phyloP scores from a whole-genome alignment of 2,888 invertebrate species.

The Nemotelus pantherinus region DNA sequence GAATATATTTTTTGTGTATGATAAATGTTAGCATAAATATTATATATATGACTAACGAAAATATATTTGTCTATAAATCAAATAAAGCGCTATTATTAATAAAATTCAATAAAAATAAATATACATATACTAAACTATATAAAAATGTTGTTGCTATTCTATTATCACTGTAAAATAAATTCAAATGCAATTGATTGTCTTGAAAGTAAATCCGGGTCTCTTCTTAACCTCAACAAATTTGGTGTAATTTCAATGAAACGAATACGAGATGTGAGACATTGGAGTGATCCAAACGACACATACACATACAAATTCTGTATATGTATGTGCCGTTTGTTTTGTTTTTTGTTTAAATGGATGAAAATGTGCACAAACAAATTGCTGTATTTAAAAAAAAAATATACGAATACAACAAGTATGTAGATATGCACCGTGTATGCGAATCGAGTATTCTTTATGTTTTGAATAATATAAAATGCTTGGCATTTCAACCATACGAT shows the following conservation, averaged over 20 bases:
- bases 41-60: conserved; percentile 10
- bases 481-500: too few species aligned
- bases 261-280: too few species aligned
- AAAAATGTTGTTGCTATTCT: conserved; percentile 33
- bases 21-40: conserved; percentile 28
- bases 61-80: conserved; percentile 44
- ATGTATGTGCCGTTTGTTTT: too few species aligned
- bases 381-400: too few species aligned
- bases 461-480: too few species aligned
- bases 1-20: conserved; percentile 44
- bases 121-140: conserved; percentile 32
- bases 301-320: too few species aligned
- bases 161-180: conserved; percentile 28
- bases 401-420: too few species aligned
- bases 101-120: conserved; percentile 10
- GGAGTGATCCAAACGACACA: too few species aligned
- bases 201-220: background rate
- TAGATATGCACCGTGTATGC: too few species aligned
- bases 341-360: too few species aligned
- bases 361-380: too few species aligned
- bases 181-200: conserved; percentile 17
- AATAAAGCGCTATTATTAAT: conserved; percentile 40
- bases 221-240: background rate
- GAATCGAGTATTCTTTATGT: too few species aligned
- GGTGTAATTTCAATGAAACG: background rate